Conservation (phyloP, 2,797 vertebrate species). For the Remorina albescens region DNA sequence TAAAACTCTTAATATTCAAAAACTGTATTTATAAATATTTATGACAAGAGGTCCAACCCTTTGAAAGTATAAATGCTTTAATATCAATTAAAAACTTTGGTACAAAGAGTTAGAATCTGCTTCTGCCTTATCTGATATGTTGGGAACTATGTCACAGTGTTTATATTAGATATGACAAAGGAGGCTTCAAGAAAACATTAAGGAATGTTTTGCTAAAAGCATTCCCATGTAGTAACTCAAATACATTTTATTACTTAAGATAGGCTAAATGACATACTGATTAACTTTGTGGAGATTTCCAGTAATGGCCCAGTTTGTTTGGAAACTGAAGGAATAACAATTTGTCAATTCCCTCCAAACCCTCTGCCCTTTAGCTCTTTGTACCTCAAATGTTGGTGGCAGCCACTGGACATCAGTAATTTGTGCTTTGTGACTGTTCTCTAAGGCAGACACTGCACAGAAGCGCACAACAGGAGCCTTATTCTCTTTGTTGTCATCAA, state of each 20-base stretch:
- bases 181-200: slow-evolving; percentile 9
- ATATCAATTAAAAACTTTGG: slow-evolving; percentile 36
- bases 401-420: slow-evolving; percentile 94
- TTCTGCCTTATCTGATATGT: slow-evolving; percentile 15
- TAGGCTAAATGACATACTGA: slow-evolving; percentile 8
- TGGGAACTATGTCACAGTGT: slow-evolving; percentile 34
- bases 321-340: slow-evolving; percentile 15
- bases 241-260: slow-evolving; percentile 16
- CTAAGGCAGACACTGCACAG: slow-evolving; percentile 86
- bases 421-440: slow-evolving; percentile 85
- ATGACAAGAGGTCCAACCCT: slow-evolving; percentile 2
- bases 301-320: neutral
- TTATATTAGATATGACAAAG: slow-evolving; percentile 57
- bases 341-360: slow-evolving; percentile 3
- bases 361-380: slow-evolving; percentile 18
- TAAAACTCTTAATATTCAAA: slow-evolving; percentile 31
- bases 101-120: slow-evolving; percentile 20
- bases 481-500: slow-evolving; percentile 71
- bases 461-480: slow-evolving; percentile 79
- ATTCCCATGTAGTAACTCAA: slow-evolving; percentile 12
- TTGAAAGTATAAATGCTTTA: slow-evolving; percentile 19
- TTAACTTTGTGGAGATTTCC: slow-evolving; percentile 13
- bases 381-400: slow-evolving; percentile 88
- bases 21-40: slow-evolving; percentile 43
- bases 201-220: slow-evolving; percentile 23